Percentiles rank a stretch among this genome's conserved stretches.
Evolutionary conservation across 2,797 vertebrate species (phyloP).

Genomic region (Macropus fuliginosus): DNA sequence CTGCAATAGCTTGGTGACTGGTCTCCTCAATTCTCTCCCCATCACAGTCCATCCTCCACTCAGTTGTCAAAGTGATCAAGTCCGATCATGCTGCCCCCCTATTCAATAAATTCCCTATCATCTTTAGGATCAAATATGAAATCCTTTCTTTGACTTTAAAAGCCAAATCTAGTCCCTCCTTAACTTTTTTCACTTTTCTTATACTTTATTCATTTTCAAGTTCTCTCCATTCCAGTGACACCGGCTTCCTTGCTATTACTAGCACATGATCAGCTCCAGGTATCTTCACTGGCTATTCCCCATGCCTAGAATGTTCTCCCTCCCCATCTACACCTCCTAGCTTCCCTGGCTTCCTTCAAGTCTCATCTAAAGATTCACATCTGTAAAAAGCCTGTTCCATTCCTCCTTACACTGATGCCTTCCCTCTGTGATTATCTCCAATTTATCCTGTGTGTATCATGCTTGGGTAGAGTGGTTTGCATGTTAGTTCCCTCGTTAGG

Average conservation of each 20-base stretch:
- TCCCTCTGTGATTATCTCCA: background rate
- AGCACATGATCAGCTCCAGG: background rate
- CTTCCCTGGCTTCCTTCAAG: background rate
- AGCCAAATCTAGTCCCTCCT: background rate
- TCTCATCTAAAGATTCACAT: background rate
- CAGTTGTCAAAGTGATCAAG: background rate
- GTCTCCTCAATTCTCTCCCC: background rate
- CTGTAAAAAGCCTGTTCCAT: background rate
- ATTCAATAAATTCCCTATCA: background rate
- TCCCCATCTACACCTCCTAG: background rate
- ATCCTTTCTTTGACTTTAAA: background rate
- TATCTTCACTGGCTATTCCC: background rate
- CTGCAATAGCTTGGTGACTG: background rate
- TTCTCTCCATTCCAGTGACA: background rate
- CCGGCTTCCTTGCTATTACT: background rate
- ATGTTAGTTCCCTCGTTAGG: background rate
- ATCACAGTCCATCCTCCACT: background rate
- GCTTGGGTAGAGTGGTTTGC: background rate
- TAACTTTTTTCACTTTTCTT: background rate
- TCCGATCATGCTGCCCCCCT: background rate
- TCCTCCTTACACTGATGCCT: background rate
- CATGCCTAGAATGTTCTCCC: background rate
- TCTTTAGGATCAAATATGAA: background rate
- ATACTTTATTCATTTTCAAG: background rate
- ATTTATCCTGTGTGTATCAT: background rate